Base-by-base conservation (phyloP, 2,888 invertebrate genomes). In the Phytoseiulus persimilis region DNA sequence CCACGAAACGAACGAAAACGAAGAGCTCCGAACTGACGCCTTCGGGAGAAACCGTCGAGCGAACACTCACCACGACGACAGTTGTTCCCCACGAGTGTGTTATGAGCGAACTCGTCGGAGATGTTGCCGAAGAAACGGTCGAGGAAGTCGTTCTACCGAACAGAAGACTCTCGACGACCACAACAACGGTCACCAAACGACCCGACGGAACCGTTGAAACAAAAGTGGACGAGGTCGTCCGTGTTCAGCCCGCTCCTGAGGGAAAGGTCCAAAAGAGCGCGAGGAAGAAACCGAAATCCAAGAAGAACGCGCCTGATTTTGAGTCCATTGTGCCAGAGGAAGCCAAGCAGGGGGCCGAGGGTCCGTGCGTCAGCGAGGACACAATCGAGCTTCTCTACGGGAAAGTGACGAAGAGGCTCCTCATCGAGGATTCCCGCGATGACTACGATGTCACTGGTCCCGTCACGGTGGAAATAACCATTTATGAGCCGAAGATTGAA, bases 321-420 rank as follows among this genome's bases (percentile, higher is more conserved):
- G 65, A 65, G n/a, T n/a, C n/a, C n/a, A n/a, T n/a, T 18, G 65
- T 14, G 65, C 65, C 18, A 6, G 65, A 65, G 18, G 65, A 65
- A 23, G 2, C 65, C 14, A 39, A 39, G 39, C 5, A 39, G 39
- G 9, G 39, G 9, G 9, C 39, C 39, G 9, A 9, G 3, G 39
- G 39, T 39, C 39, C 39, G 3, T 39, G 39, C 9, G 28, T 28
- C 65, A 65, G 23, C 28, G 65, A 65, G 65, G 65, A 33, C 3
- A 87, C 32, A 11, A 87, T 87, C 32, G 87, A 39, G 87, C 87
- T 87, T 18, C 9, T 33, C 9, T 33, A 32, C 87, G 87, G 87
- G 31, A 33, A 45, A 9, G 9, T 87, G 11, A 45, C 32, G 32
- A 87, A 87, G 23, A 87, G 33, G 33, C 32, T 23, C 0, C 32